Conservation (phyloP, 2,797 vertebrate genomes). For the Manis pentadactyla region DNA sequence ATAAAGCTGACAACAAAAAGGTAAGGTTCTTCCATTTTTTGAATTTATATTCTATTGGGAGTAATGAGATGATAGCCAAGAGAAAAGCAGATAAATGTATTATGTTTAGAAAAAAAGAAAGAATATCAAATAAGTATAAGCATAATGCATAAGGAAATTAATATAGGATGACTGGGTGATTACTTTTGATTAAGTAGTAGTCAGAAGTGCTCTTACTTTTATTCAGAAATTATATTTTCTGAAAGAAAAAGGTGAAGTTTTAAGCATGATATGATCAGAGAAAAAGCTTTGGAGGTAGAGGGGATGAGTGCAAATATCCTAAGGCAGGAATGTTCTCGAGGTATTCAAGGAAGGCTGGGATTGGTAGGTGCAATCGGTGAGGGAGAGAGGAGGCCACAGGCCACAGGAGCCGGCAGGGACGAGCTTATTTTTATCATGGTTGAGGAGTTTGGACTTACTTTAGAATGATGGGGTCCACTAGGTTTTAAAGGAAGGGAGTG, state of each 20-base stretch:
- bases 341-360: not conserved
- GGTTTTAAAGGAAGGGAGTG: not conserved
- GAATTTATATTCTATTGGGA: not conserved
- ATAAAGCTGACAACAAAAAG: not conserved
- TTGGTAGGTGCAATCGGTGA: not conserved
- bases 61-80: not conserved
- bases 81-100: not conserved
- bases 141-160: not conserved
- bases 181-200: not conserved
- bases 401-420: not conserved
- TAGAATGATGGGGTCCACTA: not conserved
- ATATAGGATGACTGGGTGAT: not conserved
- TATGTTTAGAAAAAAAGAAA: not conserved
- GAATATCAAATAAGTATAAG: not conserved
- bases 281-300: not conserved
- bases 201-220: not conserved
- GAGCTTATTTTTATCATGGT: not conserved
- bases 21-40: not conserved
- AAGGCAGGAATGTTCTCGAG: not conserved
- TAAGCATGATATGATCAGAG: not conserved
- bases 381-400: not conserved
- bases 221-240: not conserved
- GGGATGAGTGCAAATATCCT: not conserved
- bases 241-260: not conserved
- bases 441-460: not conserved